Conservation (phyloP, 2,888 invertebrate species). For the Pyrrhosoma nymphula region DNA sequence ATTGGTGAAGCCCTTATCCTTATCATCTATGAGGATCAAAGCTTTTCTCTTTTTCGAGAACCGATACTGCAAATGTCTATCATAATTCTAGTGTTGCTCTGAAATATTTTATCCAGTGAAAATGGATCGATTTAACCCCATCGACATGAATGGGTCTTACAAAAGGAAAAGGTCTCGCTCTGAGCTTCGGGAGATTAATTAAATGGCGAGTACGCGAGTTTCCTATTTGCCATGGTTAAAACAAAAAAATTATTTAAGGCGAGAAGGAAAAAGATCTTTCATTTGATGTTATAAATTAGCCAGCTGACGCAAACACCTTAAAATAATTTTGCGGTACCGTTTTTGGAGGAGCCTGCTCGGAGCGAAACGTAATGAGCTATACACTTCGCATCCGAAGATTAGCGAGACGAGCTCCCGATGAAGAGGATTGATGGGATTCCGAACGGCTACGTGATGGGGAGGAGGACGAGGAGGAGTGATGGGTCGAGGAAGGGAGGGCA, state of each 20-base stretch:
- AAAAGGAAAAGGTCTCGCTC: not conserved
- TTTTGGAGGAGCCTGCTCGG: not conserved
- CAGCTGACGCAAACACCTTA: not conserved
- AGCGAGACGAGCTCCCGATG: constrained; percentile 34
- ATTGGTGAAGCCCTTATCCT: not conserved
- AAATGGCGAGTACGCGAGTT: not conserved
- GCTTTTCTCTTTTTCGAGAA: not conserved
- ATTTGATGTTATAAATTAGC: not conserved
- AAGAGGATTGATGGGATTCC: constrained; percentile 59
- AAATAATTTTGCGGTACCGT: not conserved
- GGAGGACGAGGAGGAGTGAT: not conserved
- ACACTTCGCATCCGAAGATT: constrained; percentile 28
- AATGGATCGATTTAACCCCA: too few relatives aligned
- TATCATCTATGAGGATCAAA: not conserved
- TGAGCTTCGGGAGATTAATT: not conserved
- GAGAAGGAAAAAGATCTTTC: not conserved
- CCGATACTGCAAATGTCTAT: too few relatives aligned
- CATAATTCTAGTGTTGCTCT: too few relatives aligned
- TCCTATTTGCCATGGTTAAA: not conserved
- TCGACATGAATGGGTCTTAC: too few relatives aligned
- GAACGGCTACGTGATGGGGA: constrained; percentile 39
- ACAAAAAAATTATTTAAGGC: not conserved
- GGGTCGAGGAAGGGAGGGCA: too few relatives aligned
- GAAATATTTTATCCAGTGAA: too few relatives aligned
- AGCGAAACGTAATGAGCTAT: constrained; percentile 50